A percentile compares a stretch with the other conserved stretches of the same genome.
phyloP scores from a whole-genome alignment of 2,113 vertebrate genomes.

The Ivindomyrus marchei region DNA sequence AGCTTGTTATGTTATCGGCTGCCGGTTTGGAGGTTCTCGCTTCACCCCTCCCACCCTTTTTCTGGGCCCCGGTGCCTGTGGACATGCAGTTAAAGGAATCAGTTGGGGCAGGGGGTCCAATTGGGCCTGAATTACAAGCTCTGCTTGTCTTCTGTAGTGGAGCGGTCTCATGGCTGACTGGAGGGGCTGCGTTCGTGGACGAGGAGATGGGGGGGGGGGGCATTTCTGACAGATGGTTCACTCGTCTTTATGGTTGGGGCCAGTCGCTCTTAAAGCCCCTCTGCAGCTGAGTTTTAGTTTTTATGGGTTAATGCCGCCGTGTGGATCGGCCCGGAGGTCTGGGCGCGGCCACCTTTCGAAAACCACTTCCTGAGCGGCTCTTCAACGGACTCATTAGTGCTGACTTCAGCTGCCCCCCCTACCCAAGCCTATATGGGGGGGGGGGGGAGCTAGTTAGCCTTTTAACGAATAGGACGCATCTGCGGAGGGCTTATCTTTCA shows the following conservation, averaged over 20 bases:
- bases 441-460: background rate
- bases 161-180: conserved; percentile 29
- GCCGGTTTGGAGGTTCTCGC: conserved; percentile 24
- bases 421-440: background rate
- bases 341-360: background rate
- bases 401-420: background rate
- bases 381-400: background rate
- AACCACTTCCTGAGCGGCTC: background rate
- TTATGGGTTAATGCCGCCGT: background rate
- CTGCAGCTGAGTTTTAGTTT: conserved; percentile 22
- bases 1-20: conserved; percentile 20
- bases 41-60: conserved; percentile 33
- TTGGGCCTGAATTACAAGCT: conserved; percentile 41
- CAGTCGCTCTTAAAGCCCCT: conserved; percentile 40
- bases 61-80: conserved; percentile 31
- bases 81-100: conserved; percentile 24
- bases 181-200: conserved; percentile 18
- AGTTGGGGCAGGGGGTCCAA: conserved; percentile 41
- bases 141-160: conserved; percentile 48
- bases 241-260: conserved; percentile 39
- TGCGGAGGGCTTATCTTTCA: background rate
- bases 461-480: background rate
- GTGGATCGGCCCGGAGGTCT: background rate
- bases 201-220: conserved; percentile 39
- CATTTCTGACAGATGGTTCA: conserved; percentile 49